phyloP scores from a whole-genome alignment of 2,888 invertebrate genomes.

The Perizoma affinitatum region DNA sequence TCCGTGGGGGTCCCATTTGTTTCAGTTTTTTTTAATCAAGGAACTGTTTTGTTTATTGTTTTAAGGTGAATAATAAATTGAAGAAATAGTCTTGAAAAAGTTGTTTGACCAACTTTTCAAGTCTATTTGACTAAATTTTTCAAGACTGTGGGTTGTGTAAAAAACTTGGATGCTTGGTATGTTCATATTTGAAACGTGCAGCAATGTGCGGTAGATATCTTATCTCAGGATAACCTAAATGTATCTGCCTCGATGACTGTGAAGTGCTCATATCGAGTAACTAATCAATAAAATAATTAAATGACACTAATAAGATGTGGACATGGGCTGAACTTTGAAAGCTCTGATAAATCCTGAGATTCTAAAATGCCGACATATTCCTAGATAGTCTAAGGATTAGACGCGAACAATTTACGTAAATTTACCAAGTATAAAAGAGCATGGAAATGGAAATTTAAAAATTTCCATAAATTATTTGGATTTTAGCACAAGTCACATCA shows the following conservation, averaged over 20 bases:
- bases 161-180: not conserved
- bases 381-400: too few relatives aligned
- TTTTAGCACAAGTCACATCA: too few relatives aligned
- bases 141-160: not conserved
- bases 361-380: too few relatives aligned
- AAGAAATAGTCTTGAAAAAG: conserved; percentile 34
- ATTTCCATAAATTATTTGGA: too few relatives aligned
- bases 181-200: conserved; percentile 9
- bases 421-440: too few relatives aligned
- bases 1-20: conserved; percentile 50
- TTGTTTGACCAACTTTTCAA: too few relatives aligned
- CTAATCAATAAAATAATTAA: conserved; percentile 5
- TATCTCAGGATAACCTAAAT: conserved; percentile 10
- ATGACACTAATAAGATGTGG: not conserved
- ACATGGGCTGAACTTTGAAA: not conserved
- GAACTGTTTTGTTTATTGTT: conserved; percentile 36
- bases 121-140: too few relatives aligned
- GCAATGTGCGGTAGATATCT: conserved; percentile 7
- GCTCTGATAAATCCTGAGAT: not conserved
- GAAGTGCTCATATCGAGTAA: conserved; percentile 4
- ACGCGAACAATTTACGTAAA: too few relatives aligned
- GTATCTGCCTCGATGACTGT: conserved; percentile 8
- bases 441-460: too few relatives aligned
- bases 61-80: conserved; percentile 33
- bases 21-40: conserved; percentile 44